Conservation (phyloP, 2,797 vertebrate species). For the Platalea minor region DNA sequence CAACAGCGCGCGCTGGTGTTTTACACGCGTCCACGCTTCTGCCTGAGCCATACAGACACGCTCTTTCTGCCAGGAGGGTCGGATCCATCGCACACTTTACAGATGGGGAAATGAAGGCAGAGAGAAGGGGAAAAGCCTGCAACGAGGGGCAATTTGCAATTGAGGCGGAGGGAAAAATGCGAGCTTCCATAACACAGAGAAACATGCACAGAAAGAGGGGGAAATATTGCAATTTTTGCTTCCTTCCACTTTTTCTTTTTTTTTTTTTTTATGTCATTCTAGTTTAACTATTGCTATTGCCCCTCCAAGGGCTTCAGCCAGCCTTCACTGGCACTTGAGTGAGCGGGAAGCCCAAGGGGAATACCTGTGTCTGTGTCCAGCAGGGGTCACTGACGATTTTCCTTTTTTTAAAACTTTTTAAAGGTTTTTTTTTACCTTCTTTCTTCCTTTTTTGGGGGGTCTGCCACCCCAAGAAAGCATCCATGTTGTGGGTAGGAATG, state of each 20-base stretch:
- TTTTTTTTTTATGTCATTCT: background rate
- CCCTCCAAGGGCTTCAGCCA: background rate
- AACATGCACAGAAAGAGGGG: background rate
- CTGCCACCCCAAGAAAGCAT: background rate
- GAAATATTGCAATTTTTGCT: background rate
- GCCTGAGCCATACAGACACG: background rate
- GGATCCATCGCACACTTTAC: background rate
- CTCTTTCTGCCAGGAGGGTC: background rate
- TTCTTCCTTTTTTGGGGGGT: background rate
- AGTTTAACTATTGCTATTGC: background rate
- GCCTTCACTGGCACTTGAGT: background rate
- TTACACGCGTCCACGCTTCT: background rate
- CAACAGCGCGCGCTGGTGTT: fast-evolving
- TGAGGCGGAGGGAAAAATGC: background rate
- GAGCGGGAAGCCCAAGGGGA: background rate
- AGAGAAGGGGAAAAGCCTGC: background rate
- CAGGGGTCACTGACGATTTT: background rate
- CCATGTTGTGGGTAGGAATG: background rate
- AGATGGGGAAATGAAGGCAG: background rate
- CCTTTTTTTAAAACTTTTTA: background rate
- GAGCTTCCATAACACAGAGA: background rate
- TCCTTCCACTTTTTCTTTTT: background rate
- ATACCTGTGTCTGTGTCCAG: background rate
- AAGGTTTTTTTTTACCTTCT: background rate
- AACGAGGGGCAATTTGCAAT: background rate